A percentile compares a stretch with the other conserved stretches of the same genome.
These are phyloP conservation scores for Crocuta crocuta DNA, from an alignment of 2,113 vertebrate species.

Conservation along the genomic window DNA sequence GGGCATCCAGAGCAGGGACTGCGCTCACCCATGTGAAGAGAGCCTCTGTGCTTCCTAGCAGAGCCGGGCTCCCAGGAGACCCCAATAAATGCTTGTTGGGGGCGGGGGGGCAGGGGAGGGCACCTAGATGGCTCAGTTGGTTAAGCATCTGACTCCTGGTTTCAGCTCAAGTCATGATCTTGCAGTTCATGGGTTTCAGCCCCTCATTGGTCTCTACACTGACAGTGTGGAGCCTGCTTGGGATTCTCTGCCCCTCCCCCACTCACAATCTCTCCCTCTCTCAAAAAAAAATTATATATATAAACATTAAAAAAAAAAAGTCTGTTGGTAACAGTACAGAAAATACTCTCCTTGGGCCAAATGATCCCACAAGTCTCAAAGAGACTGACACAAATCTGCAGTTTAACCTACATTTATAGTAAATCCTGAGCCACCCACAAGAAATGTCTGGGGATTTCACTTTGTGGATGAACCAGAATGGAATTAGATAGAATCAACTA, in stretches of 20 bases:
- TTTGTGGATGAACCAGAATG: conserved; percentile 42
- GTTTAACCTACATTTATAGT: conserved; percentile 68
- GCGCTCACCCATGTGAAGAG: neutral
- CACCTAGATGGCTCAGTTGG: too few relatives aligned
- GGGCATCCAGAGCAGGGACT: neutral
- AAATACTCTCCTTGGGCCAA: conserved; percentile 43
- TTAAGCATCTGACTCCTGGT: too few relatives aligned
- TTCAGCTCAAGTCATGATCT: too few relatives aligned
- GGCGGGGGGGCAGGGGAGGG: too few relatives aligned
- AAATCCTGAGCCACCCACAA: conserved; percentile 44
- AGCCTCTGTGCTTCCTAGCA: neutral
- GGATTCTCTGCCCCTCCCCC: too few relatives aligned
- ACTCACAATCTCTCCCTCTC: too few relatives aligned
- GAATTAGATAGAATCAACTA: conserved; percentile 16
- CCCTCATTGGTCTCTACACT: too few relatives aligned
- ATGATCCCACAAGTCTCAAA: conserved; percentile 46
- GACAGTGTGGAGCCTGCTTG: too few relatives aligned
- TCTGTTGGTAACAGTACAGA: conserved; percentile 10
- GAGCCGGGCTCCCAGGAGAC: neutral
- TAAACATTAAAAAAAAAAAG: too few relatives aligned
- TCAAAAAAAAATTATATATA: too few relatives aligned
- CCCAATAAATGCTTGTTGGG: neutral
- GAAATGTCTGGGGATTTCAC: conserved; percentile 38
- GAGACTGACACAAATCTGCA: conserved; percentile 66
- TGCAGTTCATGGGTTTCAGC: too few relatives aligned